These are phyloP conservation scores for Carcinoscorpius rotundicauda DNA, from an alignment of 1,140 invertebrate species.

Conservation along the genomic window DNA sequence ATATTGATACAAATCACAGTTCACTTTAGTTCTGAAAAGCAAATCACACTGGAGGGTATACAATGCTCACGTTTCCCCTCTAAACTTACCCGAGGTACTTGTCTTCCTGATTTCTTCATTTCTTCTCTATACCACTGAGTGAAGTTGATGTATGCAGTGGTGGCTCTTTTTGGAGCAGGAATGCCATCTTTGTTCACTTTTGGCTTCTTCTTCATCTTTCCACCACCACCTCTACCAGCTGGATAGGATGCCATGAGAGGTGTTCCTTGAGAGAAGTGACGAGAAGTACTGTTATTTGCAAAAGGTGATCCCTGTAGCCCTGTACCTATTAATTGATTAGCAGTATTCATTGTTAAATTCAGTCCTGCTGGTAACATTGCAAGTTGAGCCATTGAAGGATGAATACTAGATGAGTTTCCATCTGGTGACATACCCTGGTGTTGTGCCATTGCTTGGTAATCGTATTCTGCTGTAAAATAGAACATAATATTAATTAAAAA, in stretches of 20 bases:
- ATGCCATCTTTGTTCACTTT: conserved; percentile 28
- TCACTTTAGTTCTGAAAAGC: too few species aligned
- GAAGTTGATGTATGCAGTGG: conserved; percentile 29
- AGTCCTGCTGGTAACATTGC: conserved; percentile 23
- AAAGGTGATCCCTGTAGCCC: too few species aligned
- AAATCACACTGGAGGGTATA: too few species aligned
- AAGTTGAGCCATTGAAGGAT: conserved; percentile 24
- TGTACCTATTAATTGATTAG: too few species aligned
- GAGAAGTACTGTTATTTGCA: not conserved
- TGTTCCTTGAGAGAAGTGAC: not conserved
- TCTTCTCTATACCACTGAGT: conserved; percentile 29
- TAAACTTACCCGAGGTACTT: conserved; percentile 24
- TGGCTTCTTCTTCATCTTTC: conserved; percentile 21
- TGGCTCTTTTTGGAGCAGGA: conserved; percentile 27
- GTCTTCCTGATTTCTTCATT: conserved; percentile 26
- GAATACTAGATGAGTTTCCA: conserved; percentile 18
- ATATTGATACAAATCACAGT: too few species aligned
- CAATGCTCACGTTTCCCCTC: too few species aligned
- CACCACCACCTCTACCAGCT: not conserved
- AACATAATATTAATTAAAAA: too few species aligned
- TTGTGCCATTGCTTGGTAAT: conserved; percentile 26
- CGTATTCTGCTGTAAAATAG: conserved; percentile 16
- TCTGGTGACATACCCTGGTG: conserved; percentile 17
- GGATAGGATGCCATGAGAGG: not conserved
- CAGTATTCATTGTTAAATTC: conserved; percentile 23